Evolutionary conservation across 2,888 invertebrate genomes (phyloP).

Genomic region (Dilophus febrilis): DNA sequence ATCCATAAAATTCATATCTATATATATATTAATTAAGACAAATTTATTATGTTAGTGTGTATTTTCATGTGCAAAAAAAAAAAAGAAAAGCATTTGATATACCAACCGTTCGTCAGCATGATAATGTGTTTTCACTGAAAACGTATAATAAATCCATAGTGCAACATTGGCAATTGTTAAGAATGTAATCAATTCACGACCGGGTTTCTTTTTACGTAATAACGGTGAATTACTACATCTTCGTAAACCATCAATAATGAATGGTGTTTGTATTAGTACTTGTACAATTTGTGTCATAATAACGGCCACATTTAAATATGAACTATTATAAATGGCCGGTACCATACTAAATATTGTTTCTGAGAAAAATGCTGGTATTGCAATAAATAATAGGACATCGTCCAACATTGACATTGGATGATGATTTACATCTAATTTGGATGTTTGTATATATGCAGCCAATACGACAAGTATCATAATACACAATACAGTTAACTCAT

Average conservation of each 20-base stretch:
- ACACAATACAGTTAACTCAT: constrained; percentile 36
- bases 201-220: constrained; percentile 49
- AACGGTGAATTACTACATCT: constrained; percentile 50
- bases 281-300: constrained; percentile 45
- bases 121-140: constrained; percentile 38
- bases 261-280: constrained; percentile 54
- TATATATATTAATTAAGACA: constrained; percentile 4
- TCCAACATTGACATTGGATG: constrained; percentile 47
- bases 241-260: constrained; percentile 55
- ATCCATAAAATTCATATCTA: constrained; percentile 49
- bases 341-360: constrained; percentile 50
- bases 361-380: constrained; percentile 54
- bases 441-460: constrained; percentile 44
- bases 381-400: constrained; percentile 50
- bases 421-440: constrained; percentile 45
- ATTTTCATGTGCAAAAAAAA: neutral
- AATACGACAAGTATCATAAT: constrained; percentile 40
- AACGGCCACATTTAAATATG: constrained; percentile 34
- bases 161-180: constrained; percentile 58
- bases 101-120: constrained; percentile 27
- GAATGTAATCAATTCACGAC: constrained; percentile 58
- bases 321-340: constrained; percentile 39
- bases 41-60: too few relatives aligned
- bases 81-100: neutral
- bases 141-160: constrained; percentile 60